Evolutionary conservation across 2,888 invertebrate genomes (phyloP).

Genomic region (Baccha elongata): DNA sequence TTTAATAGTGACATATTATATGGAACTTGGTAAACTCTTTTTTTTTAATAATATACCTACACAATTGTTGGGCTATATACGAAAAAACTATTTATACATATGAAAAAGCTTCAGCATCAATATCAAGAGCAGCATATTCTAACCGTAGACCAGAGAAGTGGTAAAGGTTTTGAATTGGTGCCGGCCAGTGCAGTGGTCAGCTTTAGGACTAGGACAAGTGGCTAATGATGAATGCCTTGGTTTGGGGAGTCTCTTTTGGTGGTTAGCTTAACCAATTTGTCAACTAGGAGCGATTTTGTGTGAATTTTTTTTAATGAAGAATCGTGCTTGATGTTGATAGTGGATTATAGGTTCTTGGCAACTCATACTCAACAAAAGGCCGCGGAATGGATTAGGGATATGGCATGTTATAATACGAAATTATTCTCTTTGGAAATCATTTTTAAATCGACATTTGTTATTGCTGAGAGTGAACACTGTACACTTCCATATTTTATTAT

Average conservation of each 20-base stretch:
- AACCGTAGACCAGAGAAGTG: constrained; percentile 16
- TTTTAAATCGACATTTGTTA: too few relatives aligned
- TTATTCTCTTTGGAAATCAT: too few relatives aligned
- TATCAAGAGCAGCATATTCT: constrained; percentile 14
- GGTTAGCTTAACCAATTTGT: constrained; percentile 33
- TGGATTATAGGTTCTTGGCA: too few relatives aligned
- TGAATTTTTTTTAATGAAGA: background rate
- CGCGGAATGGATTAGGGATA: too few relatives aligned
- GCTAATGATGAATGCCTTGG: constrained; percentile 43
- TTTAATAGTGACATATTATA: background rate
- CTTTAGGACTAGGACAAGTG: constrained; percentile 15
- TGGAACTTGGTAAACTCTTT: constrained; percentile 9
- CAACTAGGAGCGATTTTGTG: constrained; percentile 19
- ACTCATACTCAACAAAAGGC: too few relatives aligned
- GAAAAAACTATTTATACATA: too few relatives aligned
- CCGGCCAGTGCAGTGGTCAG: constrained; percentile 31
- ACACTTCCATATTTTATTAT: too few relatives aligned
- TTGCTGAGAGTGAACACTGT: too few relatives aligned
- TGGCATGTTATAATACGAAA: too few relatives aligned
- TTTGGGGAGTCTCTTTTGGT: constrained; percentile 17
- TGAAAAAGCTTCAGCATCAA: constrained; percentile 24
- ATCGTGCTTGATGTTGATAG: background rate
- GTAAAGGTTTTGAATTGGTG: constrained; percentile 22
- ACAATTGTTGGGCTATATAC: background rate
- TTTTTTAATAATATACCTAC: too few relatives aligned